phyloP scores from a whole-genome alignment of 35 echinoderm and acorn worm species.

The Eucidaris tribuloides region DNA sequence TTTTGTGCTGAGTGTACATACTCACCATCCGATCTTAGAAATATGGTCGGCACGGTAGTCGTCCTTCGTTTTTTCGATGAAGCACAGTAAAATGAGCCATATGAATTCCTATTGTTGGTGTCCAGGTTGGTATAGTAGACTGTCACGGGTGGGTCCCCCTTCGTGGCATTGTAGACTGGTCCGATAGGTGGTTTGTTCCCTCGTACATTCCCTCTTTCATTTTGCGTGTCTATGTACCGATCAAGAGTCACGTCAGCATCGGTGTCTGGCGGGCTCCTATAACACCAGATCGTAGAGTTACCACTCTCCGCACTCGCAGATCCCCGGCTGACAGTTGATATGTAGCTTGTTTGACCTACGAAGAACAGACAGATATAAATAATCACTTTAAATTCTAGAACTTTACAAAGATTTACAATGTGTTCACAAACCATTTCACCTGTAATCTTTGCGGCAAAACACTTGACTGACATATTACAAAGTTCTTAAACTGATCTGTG shows the following conservation, averaged over 20 bases:
- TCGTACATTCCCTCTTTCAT: not conserved
- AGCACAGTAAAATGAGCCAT: not conserved
- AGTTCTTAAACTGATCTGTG: too few species aligned
- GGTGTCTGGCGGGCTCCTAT: not conserved
- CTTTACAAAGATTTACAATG: too few species aligned
- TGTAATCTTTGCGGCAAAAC: too few species aligned
- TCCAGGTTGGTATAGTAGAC: not conserved
- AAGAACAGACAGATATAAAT: too few species aligned
- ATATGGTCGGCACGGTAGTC: not conserved
- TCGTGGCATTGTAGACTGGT: not conserved
- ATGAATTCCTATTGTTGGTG: not conserved
- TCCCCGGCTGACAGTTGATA: not conserved
- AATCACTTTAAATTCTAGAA: too few species aligned
- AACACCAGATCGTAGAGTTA: not conserved
- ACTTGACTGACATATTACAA: too few species aligned
- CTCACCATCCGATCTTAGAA: conserved; percentile 1
- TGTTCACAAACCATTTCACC: too few species aligned
- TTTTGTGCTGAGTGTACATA: too few species aligned
- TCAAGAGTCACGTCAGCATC: not conserved
- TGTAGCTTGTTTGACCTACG: not conserved
- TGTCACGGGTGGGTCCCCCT: not conserved
- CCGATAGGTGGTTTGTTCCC: not conserved
- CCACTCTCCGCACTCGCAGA: not conserved
- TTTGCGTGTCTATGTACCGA: not conserved
- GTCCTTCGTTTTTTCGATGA: not conserved